Evolutionary conservation across 1,140 invertebrate species (phyloP).

Genomic region (Cephus cinctus): DNA sequence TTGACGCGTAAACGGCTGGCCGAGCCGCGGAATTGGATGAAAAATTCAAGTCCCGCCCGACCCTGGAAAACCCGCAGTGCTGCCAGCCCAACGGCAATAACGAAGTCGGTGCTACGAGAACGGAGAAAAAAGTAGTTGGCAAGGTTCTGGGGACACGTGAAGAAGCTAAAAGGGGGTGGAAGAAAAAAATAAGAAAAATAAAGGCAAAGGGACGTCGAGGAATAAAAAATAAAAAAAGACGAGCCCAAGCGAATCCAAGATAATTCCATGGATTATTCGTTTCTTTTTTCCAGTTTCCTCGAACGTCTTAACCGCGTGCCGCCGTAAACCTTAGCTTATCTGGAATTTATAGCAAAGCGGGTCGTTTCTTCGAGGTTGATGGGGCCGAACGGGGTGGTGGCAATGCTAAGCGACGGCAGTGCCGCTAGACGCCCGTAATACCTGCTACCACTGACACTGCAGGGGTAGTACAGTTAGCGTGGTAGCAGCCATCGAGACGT

Average conservation of each 20-base stretch:
- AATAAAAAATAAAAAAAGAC: too few relatives aligned
- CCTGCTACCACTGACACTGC: too few relatives aligned
- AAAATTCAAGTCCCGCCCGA: slow-evolving; percentile 29
- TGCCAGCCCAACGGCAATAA: too few relatives aligned
- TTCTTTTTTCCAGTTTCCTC: slow-evolving; percentile 8
- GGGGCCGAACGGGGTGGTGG: slow-evolving; percentile 24
- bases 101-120: too few relatives aligned
- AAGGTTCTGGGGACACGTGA: neutral
- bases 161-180: neutral
- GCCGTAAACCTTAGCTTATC: slow-evolving; percentile 39
- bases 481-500: neutral
- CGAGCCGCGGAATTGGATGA: slow-evolving; percentile 17
- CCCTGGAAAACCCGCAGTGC: too few relatives aligned
- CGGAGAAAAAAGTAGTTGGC: neutral
- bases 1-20: slow-evolving; percentile 14
- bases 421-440: neutral
- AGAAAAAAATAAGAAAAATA: too few relatives aligned
- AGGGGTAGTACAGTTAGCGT: slow-evolving; percentile 5
- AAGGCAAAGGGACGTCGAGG: too few relatives aligned
- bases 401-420: slow-evolving; percentile 19
- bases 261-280: slow-evolving; percentile 26
- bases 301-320: slow-evolving; percentile 23
- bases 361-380: slow-evolving; percentile 30
- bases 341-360: slow-evolving; percentile 38
- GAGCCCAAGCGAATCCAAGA: slow-evolving; percentile 20